phyloP scores from a whole-genome alignment of 2,888 invertebrate genomes.

The Cataglyphis rosenhaueri region DNA sequence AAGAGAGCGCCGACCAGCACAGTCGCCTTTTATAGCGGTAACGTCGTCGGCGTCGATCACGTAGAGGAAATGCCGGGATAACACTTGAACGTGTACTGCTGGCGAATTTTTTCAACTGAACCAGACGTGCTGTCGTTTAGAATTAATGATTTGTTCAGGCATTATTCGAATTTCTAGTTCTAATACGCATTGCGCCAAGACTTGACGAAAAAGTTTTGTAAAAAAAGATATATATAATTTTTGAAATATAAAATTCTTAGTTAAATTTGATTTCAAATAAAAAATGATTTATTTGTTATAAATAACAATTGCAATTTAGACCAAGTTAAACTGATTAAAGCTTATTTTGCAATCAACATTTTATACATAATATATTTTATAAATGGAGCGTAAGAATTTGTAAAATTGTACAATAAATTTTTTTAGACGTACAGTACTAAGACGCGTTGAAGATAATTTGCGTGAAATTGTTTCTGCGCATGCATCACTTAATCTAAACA shows the following conservation, averaged over 20 bases:
- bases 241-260: background rate
- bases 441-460: background rate
- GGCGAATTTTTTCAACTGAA: conserved; percentile 23
- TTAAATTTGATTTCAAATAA: background rate
- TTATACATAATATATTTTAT: background rate
- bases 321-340: background rate
- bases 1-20: conserved; percentile 33
- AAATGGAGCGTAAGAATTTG: background rate
- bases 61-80: conserved; percentile 40
- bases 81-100: conserved; percentile 36
- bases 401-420: background rate
- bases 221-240: background rate
- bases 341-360: background rate
- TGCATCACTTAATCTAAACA: conserved; percentile 13
- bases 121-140: conserved; percentile 41
- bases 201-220: background rate
- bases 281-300: background rate
- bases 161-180: background rate
- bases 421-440: background rate
- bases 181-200: too few relatives aligned
- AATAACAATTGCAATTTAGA: background rate
- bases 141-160: conserved; percentile 36
- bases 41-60: conserved; percentile 52
- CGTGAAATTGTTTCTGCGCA: background rate
- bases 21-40: conserved; percentile 51